A percentile compares a stretch with the other conserved stretches of the same genome.
Conservation (phyloP, 2,797 vertebrate genomes). For the Lepus oiostolus region DNA sequence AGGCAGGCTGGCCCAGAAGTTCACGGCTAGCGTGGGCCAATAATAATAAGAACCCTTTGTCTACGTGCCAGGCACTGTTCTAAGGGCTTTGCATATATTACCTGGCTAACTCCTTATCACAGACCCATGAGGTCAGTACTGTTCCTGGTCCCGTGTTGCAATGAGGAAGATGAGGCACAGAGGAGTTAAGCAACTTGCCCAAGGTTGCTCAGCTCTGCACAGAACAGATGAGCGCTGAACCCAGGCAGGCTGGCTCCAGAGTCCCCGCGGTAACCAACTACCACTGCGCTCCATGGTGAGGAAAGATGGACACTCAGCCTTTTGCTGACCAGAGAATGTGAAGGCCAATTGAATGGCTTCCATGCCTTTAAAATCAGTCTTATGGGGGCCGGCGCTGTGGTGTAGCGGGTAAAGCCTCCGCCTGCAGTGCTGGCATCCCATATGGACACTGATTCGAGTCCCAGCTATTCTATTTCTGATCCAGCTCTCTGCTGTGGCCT, state of each 20-base stretch:
- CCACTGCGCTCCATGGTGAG: background rate
- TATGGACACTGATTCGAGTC: no score
- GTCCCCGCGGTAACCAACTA: background rate
- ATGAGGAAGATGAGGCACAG: slow-evolving; percentile 55
- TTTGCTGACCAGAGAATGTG: background rate
- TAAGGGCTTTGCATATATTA: background rate
- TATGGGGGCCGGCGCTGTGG: background rate
- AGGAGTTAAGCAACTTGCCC: background rate
- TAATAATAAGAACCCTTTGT: slow-evolving; percentile 59
- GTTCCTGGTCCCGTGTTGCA: background rate
- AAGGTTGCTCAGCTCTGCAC: background rate
- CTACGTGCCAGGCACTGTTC: slow-evolving; percentile 27
- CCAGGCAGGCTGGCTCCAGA: background rate
- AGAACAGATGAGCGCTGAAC: background rate
- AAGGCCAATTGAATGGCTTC: background rate
- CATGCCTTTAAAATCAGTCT: slow-evolving; percentile 9
- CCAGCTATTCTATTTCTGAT: no score
- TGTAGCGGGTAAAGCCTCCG: no score
- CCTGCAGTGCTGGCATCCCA: no score
- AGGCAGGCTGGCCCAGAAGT: background rate
- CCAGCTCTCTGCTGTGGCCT: no score
- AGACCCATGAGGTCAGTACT: background rate
- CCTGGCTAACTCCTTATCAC: background rate
- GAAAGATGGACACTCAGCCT: background rate
- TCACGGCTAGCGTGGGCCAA: background rate